phyloP scores from a whole-genome alignment of 2,888 invertebrate genomes.

The Melangyna quadrimaculata region DNA sequence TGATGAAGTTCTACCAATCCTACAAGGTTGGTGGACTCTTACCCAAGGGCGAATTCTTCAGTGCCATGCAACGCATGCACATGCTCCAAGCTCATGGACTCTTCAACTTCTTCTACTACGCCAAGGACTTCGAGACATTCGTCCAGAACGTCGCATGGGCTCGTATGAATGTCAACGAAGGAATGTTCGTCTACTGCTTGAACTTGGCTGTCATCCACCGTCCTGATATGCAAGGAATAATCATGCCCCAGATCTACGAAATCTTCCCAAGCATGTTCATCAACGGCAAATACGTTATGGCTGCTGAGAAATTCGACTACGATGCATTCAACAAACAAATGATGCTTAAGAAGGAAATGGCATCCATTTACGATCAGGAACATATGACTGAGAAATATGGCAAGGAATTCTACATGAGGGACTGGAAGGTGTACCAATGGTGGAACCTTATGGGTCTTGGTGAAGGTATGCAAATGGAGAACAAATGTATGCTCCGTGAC shows the following conservation, averaged over 20 bases:
- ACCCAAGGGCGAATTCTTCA: constrained; percentile 82
- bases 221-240: constrained; percentile 84
- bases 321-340: constrained; percentile 80
- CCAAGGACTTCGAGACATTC: constrained; percentile 88
- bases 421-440: constrained; percentile 78
- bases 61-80: constrained; percentile 81
- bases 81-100: constrained; percentile 84
- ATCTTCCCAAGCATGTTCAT: constrained; percentile 88
- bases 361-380: constrained; percentile 80
- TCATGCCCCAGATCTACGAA: constrained; percentile 87
- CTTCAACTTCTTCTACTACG: constrained; percentile 86
- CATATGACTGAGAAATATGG: not conserved
- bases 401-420: constrained; percentile 74
- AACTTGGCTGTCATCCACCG: constrained; percentile 85
- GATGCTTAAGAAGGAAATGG: constrained; percentile 79
- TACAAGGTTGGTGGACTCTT: constrained; percentile 81
- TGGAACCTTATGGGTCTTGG: constrained; percentile 78
- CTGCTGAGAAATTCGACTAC: constrained; percentile 84
- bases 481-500: constrained; percentile 76
- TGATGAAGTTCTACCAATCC: constrained; percentile 75
- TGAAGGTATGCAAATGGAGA: constrained; percentile 75
- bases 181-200: constrained; percentile 85
- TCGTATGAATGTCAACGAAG: constrained; percentile 86
- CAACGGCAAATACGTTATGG: constrained; percentile 85
- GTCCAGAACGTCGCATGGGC: constrained; percentile 86